phyloP scores from a whole-genome alignment of 1,140 invertebrate genomes.

The Neuroterus valhalla region DNA sequence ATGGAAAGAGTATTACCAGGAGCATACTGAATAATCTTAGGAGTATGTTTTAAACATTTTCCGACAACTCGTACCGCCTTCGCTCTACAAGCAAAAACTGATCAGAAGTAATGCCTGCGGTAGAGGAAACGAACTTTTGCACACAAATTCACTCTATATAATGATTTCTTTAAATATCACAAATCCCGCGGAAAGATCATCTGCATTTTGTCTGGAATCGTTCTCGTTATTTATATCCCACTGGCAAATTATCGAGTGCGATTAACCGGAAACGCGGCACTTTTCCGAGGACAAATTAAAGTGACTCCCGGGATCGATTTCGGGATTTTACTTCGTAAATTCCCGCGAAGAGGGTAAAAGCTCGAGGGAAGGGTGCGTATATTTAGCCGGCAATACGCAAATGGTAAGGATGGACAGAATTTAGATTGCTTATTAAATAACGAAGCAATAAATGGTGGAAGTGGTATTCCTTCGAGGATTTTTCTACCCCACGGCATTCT shows the following conservation, averaged over 20 bases:
- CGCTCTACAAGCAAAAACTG: no score
- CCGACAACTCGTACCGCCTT: no score
- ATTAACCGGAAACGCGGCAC: slow-evolving; percentile 5
- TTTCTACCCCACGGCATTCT: not conserved
- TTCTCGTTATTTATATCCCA: slow-evolving; percentile 4
- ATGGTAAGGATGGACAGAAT: slow-evolving; percentile 61
- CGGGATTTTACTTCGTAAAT: slow-evolving; percentile 50
- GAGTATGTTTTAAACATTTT: no score
- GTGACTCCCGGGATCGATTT: slow-evolving; percentile 55
- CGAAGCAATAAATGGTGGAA: slow-evolving; percentile 59
- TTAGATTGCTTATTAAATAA: slow-evolving; percentile 69
- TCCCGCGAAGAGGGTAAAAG: slow-evolving; percentile 20
- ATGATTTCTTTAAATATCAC: no score
- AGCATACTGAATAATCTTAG: no score
- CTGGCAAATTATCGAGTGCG: slow-evolving; percentile 23
- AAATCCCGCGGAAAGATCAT: not conserved
- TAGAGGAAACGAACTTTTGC: no score
- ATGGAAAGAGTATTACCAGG: no score
- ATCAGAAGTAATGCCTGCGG: no score
- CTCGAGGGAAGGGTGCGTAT: slow-evolving; percentile 6
- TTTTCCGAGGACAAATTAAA: slow-evolving; percentile 33
- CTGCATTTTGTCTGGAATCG: not conserved
- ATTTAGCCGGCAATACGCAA: slow-evolving; percentile 33
- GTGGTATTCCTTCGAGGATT: not conserved
- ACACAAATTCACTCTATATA: no score